These are phyloP conservation scores for Gymnogyps californianus DNA, from an alignment of 2,113 vertebrate genomes.

Conservation along the genomic window DNA sequence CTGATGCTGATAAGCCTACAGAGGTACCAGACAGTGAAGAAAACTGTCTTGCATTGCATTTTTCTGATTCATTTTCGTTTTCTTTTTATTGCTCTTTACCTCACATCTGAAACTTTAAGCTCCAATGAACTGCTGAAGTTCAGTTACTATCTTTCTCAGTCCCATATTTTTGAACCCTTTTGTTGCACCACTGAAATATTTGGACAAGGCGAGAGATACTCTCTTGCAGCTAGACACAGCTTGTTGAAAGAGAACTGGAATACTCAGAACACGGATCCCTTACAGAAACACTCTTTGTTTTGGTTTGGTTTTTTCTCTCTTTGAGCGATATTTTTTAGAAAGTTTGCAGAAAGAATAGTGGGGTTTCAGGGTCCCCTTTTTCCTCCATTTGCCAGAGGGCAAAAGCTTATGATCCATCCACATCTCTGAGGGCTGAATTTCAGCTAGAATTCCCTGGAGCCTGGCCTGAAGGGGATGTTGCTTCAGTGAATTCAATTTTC, in stretches of 20 bases:
- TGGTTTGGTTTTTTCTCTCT: not conserved
- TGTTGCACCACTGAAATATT: not conserved
- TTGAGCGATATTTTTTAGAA: not conserved
- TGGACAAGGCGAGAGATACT: not conserved
- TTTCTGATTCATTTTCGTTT: not conserved
- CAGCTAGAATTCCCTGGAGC: not conserved
- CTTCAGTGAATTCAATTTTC: conserved; percentile 42
- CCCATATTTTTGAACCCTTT: not conserved
- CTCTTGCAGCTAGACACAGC: not conserved
- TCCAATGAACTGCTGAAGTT: not conserved
- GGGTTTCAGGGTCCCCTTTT: not conserved
- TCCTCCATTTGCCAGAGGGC: not conserved
- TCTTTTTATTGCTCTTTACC: not conserved
- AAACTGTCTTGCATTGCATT: not conserved
- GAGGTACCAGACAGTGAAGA: not conserved
- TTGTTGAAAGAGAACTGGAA: not conserved
- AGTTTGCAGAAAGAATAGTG: not conserved
- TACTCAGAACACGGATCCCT: not conserved
- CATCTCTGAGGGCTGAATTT: not conserved
- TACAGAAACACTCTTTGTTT: not conserved
- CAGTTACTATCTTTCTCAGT: not conserved
- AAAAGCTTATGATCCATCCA: not conserved
- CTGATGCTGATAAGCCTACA: not conserved
- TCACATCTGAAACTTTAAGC: not conserved
- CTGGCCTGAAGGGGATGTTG: not conserved